These are phyloP conservation scores for Cephus runcator DNA, from an alignment of 2,888 invertebrate species.

Conservation along the genomic window DNA sequence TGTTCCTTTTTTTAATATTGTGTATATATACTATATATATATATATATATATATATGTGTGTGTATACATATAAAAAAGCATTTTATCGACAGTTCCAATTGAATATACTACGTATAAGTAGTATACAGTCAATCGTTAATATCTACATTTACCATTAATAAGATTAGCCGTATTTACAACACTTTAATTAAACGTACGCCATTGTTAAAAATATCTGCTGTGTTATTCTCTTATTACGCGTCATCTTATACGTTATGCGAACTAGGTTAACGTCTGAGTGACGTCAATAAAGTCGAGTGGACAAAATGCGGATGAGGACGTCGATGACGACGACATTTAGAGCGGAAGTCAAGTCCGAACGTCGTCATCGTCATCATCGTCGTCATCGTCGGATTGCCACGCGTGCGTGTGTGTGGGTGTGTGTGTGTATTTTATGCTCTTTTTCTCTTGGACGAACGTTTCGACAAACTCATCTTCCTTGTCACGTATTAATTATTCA, in stretches of 20 bases:
- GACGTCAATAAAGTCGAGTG: background rate
- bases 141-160: slow-evolving; percentile 43
- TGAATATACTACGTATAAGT: slow-evolving; percentile 30
- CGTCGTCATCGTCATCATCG: slow-evolving; percentile 1
- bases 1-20: slow-evolving; percentile 21
- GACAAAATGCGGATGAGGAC: background rate
- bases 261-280: background rate
- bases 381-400: background rate
- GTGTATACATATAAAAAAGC: slow-evolving; percentile 58
- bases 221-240: slow-evolving; percentile 2
- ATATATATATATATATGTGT: background rate
- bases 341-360: background rate
- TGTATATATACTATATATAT: slow-evolving; percentile 1
- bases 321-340: background rate
- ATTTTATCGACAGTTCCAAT: slow-evolving; percentile 53
- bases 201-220: slow-evolving; percentile 53
- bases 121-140: slow-evolving; percentile 7
- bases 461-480: background rate
- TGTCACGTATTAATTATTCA: background rate
- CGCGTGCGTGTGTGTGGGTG: slow-evolving; percentile 27
- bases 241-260: background rate
- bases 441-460: slow-evolving; percentile 8
- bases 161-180: slow-evolving; percentile 57
- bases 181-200: slow-evolving; percentile 27
- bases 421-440: slow-evolving; percentile 16